phyloP scores from a whole-genome alignment of 2,797 vertebrate species.

The Poeciliopsis gracilis region DNA sequence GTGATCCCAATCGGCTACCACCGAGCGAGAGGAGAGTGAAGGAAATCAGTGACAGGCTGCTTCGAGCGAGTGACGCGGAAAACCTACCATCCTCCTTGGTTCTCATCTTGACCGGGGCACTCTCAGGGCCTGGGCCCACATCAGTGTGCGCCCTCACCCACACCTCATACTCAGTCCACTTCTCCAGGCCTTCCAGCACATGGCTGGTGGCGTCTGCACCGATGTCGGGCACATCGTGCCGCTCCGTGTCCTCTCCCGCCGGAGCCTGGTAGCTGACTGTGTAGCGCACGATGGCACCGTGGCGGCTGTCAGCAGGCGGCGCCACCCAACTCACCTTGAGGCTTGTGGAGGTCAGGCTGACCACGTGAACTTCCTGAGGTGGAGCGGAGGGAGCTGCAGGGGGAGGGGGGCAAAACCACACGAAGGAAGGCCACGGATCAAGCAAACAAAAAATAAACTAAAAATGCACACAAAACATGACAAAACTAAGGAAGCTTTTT shows the following conservation, averaged over 20 bases:
- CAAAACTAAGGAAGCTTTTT: slow-evolving; percentile 62
- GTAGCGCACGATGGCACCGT: slow-evolving; percentile 96
- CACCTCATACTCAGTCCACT: slow-evolving; percentile 99
- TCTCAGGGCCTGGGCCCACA: slow-evolving; percentile 96
- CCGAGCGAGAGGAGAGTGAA: slow-evolving; percentile 30
- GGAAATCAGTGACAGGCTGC: slow-evolving; percentile 33
- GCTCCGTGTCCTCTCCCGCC: slow-evolving; percentile 91
- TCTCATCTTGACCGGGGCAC: slow-evolving; percentile 88
- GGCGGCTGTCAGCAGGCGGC: slow-evolving; percentile 93
- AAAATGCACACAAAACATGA: slow-evolving; percentile 56
- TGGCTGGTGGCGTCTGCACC: slow-evolving; percentile 88
- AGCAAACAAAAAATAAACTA: slow-evolving; percentile 72
- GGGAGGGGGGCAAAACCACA: slow-evolving; percentile 76
- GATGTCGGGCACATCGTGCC: slow-evolving; percentile 90
- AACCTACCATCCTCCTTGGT: slow-evolving; percentile 98
- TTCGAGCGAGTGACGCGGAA: slow-evolving; percentile 29
- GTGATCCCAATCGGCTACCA: slow-evolving; percentile 22
- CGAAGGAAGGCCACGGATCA: slow-evolving; percentile 75
- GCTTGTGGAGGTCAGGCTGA: slow-evolving; percentile 94
- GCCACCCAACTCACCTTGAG: slow-evolving; percentile 99
- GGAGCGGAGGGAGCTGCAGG: slow-evolving; percentile 94
- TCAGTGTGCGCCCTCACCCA: slow-evolving; percentile 98
- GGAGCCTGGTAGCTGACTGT: slow-evolving; percentile 94
- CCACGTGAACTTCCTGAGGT: slow-evolving; percentile 93
- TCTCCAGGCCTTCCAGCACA: slow-evolving; percentile 94